A percentile compares a stretch with the other conserved stretches of the same genome.
phyloP scores from a whole-genome alignment of 2,797 vertebrate genomes.

The Falco columbarius region DNA sequence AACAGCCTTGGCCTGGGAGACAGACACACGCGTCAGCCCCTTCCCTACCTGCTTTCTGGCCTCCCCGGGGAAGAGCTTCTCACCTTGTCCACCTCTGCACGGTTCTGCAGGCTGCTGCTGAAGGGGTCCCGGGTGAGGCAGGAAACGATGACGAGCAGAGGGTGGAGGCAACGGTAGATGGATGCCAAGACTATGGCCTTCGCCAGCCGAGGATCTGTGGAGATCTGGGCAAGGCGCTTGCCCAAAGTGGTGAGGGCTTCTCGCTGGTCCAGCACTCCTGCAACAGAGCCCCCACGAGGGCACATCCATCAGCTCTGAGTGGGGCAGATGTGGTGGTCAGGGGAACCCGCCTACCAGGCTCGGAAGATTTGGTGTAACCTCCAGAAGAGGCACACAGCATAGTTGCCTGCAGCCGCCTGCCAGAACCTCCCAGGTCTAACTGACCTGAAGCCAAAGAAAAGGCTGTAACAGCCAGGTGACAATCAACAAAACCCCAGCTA shows the following conservation, averaged over 20 bases:
- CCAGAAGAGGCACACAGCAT: neutral
- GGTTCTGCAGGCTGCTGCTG: slow-evolving; percentile 91
- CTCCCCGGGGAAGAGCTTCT: neutral
- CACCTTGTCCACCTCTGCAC: slow-evolving; percentile 86
- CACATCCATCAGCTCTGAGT: fast-evolving
- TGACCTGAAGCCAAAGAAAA: neutral
- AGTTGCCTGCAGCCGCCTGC: neutral
- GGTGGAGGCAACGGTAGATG: slow-evolving; percentile 91
- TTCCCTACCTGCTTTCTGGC: fast-evolving
- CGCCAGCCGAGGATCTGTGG: slow-evolving; percentile 93
- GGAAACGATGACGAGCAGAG: slow-evolving; percentile 88
- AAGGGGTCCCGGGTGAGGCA: slow-evolving; percentile 95
- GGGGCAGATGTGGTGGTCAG: fast-evolving
- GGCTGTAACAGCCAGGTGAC: neutral
- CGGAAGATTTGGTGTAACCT: neutral
- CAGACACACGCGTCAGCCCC: neutral
- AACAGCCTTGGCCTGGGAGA: slow-evolving; percentile 83
- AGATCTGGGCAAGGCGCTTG: slow-evolving; percentile 88
- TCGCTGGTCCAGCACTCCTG: slow-evolving; percentile 89
- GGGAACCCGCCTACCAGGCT: neutral
- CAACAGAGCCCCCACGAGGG: neutral
- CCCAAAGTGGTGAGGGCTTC: slow-evolving; percentile 91
- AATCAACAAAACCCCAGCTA: neutral
- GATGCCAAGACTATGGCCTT: slow-evolving; percentile 90
- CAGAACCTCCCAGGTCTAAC: neutral